phyloP scores from a whole-genome alignment of 2,888 invertebrate genomes.

The Lamellibrachia satsuma region DNA sequence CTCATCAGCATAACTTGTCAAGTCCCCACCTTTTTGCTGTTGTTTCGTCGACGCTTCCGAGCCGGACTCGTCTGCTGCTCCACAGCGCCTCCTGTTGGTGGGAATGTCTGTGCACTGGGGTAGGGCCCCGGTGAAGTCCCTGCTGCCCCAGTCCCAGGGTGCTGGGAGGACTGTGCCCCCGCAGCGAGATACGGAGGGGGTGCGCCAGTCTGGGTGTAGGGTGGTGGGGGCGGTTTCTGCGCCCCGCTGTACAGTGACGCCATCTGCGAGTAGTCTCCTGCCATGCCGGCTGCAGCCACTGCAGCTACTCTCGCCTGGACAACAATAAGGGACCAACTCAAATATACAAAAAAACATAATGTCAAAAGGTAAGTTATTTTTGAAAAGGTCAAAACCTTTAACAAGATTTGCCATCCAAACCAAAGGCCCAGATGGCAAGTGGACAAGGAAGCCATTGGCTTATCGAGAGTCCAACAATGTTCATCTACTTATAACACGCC shows the following conservation, averaged over 20 bases:
- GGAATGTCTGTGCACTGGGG: background rate
- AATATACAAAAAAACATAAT: background rate
- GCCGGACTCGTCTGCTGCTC: background rate
- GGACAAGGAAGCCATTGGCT: too few species aligned
- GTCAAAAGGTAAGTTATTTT: background rate
- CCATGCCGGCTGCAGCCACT: slow-evolving; percentile 21
- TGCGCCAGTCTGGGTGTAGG: background rate
- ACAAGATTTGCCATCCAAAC: too few species aligned
- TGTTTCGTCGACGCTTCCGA: background rate
- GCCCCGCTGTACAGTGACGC: background rate
- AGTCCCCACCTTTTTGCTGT: background rate
- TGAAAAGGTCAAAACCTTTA: too few species aligned
- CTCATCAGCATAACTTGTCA: background rate
- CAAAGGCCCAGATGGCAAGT: too few species aligned
- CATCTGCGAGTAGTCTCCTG: slow-evolving; percentile 21
- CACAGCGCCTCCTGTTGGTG: background rate
- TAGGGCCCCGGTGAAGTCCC: background rate
- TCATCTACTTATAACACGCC: too few species aligned
- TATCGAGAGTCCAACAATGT: too few species aligned
- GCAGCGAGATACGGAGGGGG: background rate
- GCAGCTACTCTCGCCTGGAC: slow-evolving; percentile 19
- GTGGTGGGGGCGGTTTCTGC: background rate
- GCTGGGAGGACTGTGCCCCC: background rate
- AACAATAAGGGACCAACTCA: background rate
- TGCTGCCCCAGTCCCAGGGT: background rate